Evolutionary conservation across 2,888 invertebrate species (phyloP).

Genomic region (Torymus aiolomorphi): DNA sequence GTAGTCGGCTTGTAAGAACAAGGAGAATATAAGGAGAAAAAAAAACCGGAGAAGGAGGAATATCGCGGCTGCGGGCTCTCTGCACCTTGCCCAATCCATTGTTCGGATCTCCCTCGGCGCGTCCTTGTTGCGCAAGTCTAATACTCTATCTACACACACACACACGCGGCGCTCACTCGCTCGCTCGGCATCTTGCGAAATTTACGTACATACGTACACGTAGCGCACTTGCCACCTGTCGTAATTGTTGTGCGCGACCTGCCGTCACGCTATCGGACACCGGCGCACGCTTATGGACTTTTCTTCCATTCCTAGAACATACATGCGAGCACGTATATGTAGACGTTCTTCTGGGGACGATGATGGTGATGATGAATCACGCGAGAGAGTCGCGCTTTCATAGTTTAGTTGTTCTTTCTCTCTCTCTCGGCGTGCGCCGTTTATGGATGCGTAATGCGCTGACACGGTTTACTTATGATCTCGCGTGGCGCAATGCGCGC

Average conservation of each 20-base stretch:
- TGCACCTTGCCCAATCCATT: conserved; percentile 66
- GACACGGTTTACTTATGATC: conserved; percentile 37
- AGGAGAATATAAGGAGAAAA: no score
- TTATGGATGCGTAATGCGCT: background rate
- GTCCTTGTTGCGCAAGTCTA: conserved; percentile 41
- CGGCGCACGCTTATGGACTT: no score
- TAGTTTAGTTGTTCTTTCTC: background rate
- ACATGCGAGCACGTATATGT: no score
- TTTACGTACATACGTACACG: conserved; percentile 28
- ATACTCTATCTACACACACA: background rate
- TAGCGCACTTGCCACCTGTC: conserved; percentile 57
- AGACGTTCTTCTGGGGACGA: no score
- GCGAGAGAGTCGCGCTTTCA: background rate
- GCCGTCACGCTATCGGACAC: background rate
- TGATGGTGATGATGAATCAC: background rate
- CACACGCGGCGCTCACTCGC: no score
- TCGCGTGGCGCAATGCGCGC: background rate
- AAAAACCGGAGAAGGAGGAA: background rate
- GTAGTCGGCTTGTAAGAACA: no score
- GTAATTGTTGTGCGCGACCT: conserved; percentile 44
- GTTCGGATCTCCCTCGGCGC: conserved; percentile 59
- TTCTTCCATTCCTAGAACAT: no score
- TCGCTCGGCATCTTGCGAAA: conserved; percentile 44
- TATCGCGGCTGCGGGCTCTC: background rate
- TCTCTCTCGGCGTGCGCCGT: background rate